Conservation (phyloP, 2,797 vertebrate genomes). For the Ctenopoma multispine region DNA sequence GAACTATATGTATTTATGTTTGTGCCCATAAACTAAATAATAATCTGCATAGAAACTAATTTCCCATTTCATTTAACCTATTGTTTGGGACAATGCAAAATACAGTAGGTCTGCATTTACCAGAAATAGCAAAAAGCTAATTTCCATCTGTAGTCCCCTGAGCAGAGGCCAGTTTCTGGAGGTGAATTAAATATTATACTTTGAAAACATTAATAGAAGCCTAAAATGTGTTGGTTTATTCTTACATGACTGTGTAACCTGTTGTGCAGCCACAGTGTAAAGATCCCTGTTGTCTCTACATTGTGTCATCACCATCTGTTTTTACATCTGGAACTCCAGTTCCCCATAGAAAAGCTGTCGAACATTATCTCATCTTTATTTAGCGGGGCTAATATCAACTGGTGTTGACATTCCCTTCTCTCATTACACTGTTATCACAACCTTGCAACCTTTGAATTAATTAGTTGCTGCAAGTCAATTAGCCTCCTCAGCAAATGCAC, state of each 20-base stretch:
- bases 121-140: background rate
- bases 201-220: background rate
- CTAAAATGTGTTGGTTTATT: background rate
- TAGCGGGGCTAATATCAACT: slow-evolving; percentile 73
- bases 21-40: background rate
- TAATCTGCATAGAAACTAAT: background rate
- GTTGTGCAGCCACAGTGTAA: slow-evolving; percentile 7
- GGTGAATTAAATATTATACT: background rate
- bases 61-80: background rate
- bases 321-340: slow-evolving; percentile 60
- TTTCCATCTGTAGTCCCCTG: background rate
- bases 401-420: slow-evolving; percentile 70
- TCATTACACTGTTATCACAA: slow-evolving; percentile 78
- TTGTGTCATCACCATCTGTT: slow-evolving; percentile 66
- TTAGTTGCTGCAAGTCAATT: slow-evolving; percentile 80
- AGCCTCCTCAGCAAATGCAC: slow-evolving; percentile 58
- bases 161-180: background rate
- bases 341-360: slow-evolving; percentile 66
- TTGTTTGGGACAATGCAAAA: background rate
- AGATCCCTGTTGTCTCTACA: slow-evolving; percentile 33
- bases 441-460: slow-evolving; percentile 80
- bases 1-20: background rate
- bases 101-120: background rate
- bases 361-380: slow-evolving; percentile 76
- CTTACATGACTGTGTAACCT: slow-evolving; percentile 3